Evolutionary conservation across 64 coral and sea anemone genomes (phyloP), one percentile per base, ranked within the genome.

Genomic region (Orbicella faveolata): DNA sequence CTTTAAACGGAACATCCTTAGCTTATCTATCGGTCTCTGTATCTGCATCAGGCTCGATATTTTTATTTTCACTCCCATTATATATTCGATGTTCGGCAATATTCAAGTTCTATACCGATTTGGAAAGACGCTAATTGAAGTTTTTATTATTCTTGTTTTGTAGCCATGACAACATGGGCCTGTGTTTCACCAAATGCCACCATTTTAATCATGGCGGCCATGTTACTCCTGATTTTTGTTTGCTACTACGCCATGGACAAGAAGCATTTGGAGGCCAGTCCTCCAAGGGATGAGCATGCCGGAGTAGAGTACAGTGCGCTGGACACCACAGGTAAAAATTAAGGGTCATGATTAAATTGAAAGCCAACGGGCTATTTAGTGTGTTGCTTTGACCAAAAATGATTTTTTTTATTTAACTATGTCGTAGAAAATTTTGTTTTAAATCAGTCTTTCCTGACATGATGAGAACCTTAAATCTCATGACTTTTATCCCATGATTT

Each of bases 161-260:
- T 23, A 94, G 92, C 92, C 61, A 94, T 94, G 92, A 94, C 92
- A 35, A 94, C 92, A 18, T 94, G 92, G 92, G 54, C 89, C 14
- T 94, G 92, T 70, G 62, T 89, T 21, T 94, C 92, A 30, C 92
- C 92, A 44, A 94, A 78, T 21, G 89, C 83, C 73, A 94, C 92
- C 9, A 65, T 94, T 26, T 55, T 94, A 20, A 94, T 94, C 17
- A 78, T 94, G 92, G 87, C 87, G 2, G 79, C 87, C 73, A 89
- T 89, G 87, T 39, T 94, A 26, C 73, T 94, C 0, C 63, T 94
- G 36, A 81, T 94, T 17, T 94, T 94, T 54, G 80, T 94, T 37
- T 94, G 87, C 51, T 94, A 94, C 48, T 78, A 89, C 63, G 73
- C 41, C 61, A 94, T 94, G 92, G 92, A 94, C 79, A 94, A 94